Evolutionary conservation across 2,113 vertebrate genomes (phyloP).

Genomic region (Lophotis ruficrista): DNA sequence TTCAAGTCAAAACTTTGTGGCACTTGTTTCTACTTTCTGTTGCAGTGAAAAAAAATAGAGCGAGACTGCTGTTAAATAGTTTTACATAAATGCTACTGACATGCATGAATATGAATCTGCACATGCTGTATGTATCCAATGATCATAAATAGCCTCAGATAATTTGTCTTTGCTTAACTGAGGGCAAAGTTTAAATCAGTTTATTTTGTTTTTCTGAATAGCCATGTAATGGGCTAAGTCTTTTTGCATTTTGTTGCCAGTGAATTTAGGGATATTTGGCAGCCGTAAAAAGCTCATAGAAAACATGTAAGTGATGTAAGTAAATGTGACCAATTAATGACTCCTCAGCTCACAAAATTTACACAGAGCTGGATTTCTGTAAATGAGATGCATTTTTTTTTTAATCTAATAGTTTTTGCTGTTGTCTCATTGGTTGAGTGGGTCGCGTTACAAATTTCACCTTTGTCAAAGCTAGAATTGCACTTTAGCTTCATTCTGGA

Average conservation of each 20-base stretch:
- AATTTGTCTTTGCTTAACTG: conserved; percentile 42
- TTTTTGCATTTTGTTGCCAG: conserved; percentile 20
- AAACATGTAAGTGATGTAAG: conserved; percentile 25
- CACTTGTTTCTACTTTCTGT: conserved; percentile 17
- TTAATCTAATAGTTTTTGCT: not conserved
- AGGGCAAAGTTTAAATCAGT: conserved; percentile 53
- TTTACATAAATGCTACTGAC: conserved; percentile 54
- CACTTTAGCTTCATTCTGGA: conserved; percentile 27
- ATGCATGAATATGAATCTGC: conserved; percentile 57
- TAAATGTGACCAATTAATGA: conserved; percentile 45
- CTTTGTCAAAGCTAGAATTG: not conserved
- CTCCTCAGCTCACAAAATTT: not conserved
- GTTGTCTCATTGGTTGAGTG: not conserved
- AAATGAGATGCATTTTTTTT: not conserved
- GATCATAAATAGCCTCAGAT: conserved; percentile 27
- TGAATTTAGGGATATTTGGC: conserved; percentile 43
- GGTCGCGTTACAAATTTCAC: not conserved
- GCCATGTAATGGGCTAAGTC: conserved; percentile 57
- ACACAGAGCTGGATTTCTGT: conserved; percentile 15
- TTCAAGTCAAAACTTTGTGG: conserved; percentile 52
- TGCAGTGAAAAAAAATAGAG: not conserved
- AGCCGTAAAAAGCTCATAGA: conserved; percentile 33
- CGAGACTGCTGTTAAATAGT: conserved; percentile 11
- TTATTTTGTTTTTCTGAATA: conserved; percentile 25
- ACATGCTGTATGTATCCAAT: conserved; percentile 14